These are phyloP conservation scores for Eclectus roratus DNA, from an alignment of 2,113 vertebrate species.

Conservation along the genomic window DNA sequence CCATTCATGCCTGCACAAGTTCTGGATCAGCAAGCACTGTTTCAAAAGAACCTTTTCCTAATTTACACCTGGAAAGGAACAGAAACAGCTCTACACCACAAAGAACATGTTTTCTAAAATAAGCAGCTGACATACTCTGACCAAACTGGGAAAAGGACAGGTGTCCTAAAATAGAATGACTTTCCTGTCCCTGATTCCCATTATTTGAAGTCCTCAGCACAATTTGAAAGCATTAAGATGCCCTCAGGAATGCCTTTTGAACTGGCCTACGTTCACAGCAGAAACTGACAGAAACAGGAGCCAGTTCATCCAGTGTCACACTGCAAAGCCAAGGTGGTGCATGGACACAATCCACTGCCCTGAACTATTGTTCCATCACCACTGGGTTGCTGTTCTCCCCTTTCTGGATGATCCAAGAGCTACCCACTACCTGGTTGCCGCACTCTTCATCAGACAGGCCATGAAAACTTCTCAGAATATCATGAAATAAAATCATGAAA, in stretches of 20 bases:
- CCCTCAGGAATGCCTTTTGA: neutral
- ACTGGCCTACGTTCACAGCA: neutral
- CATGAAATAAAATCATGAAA: too few species aligned
- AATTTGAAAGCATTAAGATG: neutral
- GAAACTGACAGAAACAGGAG: neutral
- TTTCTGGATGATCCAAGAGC: neutral
- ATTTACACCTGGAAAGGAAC: neutral
- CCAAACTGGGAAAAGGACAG: neutral
- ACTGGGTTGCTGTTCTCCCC: fast-evolving
- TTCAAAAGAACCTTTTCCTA: neutral
- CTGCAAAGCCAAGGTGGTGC: neutral
- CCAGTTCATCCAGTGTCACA: neutral
- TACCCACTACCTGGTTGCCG: neutral
- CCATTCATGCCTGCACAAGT: neutral
- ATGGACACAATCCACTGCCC: neutral
- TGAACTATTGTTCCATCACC: neutral
- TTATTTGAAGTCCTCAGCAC: neutral
- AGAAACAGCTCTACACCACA: neutral
- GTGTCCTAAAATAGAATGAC: neutral
- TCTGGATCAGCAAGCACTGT: neutral
- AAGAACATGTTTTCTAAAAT: neutral
- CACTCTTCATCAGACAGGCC: neutral
- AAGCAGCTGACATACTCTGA: neutral
- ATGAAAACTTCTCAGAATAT: neutral
- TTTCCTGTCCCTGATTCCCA: fast-evolving